phyloP scores from a whole-genome alignment of 2,797 vertebrate species.

The Eutrigla gurnardus region DNA sequence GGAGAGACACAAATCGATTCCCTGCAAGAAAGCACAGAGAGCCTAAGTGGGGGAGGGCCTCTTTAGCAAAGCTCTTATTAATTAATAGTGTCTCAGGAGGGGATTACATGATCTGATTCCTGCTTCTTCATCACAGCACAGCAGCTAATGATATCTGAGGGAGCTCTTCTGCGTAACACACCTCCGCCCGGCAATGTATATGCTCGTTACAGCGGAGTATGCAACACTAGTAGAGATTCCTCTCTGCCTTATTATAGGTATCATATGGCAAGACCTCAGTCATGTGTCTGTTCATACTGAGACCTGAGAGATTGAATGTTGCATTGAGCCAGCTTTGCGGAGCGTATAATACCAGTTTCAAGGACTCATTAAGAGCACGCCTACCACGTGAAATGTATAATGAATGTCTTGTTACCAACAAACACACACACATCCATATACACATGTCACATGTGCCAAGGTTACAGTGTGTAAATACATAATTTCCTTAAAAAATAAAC shows the following conservation, averaged over 20 bases:
- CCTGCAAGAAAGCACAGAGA: slow-evolving; percentile 71
- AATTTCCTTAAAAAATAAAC: neutral
- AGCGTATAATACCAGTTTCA: slow-evolving; percentile 23
- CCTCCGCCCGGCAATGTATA: slow-evolving; percentile 40
- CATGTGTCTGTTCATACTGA: slow-evolving; percentile 37
- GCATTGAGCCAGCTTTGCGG: slow-evolving; percentile 19
- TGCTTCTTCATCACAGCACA: slow-evolving; percentile 79
- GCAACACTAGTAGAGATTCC: slow-evolving; percentile 49
- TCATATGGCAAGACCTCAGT: slow-evolving; percentile 42
- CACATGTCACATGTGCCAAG: neutral
- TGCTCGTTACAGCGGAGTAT: slow-evolving; percentile 45
- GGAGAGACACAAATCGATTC: slow-evolving; percentile 81
- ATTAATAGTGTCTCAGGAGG: slow-evolving; percentile 82
- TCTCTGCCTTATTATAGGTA: slow-evolving; percentile 45
- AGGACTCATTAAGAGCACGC: slow-evolving; percentile 13
- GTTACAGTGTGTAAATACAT: neutral
- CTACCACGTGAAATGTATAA: slow-evolving; percentile 1
- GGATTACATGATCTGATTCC: slow-evolving; percentile 81
- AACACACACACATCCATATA: slow-evolving; percentile 4
- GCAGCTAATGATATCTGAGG: slow-evolving; percentile 80
- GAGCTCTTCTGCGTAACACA: slow-evolving; percentile 59
- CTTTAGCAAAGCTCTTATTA: slow-evolving; percentile 80
- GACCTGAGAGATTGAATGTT: slow-evolving; percentile 29
- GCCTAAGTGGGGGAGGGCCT: slow-evolving; percentile 73
- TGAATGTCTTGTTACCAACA: neutral